A percentile compares a stretch with the other conserved stretches of the same genome.
Conservation (phyloP, 2,113 vertebrate species). For the human region DNA sequence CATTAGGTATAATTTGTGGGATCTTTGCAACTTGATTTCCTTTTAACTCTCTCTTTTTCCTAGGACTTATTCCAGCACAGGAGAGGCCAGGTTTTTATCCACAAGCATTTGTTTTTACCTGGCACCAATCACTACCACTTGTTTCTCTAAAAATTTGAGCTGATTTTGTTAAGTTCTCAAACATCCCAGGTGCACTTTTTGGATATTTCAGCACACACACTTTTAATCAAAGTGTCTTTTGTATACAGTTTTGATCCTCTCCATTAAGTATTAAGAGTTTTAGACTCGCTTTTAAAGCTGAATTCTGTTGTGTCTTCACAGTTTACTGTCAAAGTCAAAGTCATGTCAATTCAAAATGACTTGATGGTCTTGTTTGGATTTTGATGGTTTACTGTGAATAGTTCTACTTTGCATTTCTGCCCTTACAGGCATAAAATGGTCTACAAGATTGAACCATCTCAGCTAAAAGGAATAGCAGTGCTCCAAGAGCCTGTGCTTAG, state of each 20-base stretch:
- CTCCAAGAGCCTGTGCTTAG: constrained; percentile 23
- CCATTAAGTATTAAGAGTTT: constrained; percentile 45
- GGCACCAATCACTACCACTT: constrained; percentile 65
- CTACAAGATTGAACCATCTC: constrained; percentile 52
- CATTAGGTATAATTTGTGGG: constrained; percentile 33
- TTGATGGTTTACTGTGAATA: constrained; percentile 40
- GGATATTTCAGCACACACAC: not conserved
- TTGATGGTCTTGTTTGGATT: constrained; percentile 45
- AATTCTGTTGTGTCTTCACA: constrained; percentile 46
- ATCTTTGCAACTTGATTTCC: constrained; percentile 52
- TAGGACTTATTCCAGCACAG: constrained; percentile 21
- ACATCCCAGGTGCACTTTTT: not conserved
- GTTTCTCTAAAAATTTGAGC: constrained; percentile 62
- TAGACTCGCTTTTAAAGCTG: constrained; percentile 12
- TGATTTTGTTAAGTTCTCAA: constrained; percentile 55
- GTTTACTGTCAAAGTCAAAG: constrained; percentile 59
- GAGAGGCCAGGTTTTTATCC: constrained; percentile 53
- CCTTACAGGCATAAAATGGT: constrained; percentile 1
- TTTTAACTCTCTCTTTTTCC: constrained; percentile 54
- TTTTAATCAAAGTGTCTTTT: constrained; percentile 64
- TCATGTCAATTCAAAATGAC: constrained; percentile 34
- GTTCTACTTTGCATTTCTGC: constrained; percentile 22
- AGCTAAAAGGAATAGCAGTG: constrained; percentile 20
- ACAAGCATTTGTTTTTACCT: constrained; percentile 42
- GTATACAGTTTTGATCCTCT: not conserved